Conservation (phyloP, 2,113 vertebrate species). For the Ochotona princeps region DNA sequence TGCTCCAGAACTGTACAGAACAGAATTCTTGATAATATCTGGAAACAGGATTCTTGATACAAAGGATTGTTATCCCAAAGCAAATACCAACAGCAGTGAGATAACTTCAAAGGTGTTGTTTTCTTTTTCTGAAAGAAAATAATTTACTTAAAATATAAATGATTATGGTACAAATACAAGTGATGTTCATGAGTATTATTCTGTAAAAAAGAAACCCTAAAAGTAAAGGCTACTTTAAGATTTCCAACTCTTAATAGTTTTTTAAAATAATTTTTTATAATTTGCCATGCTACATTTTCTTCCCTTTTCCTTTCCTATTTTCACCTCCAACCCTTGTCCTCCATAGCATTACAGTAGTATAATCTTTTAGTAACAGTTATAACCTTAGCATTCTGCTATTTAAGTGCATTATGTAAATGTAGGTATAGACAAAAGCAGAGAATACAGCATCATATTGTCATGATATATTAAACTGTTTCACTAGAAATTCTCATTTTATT, state of each 20-base stretch:
- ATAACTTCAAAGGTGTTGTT: background rate
- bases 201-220: background rate
- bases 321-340: too few species aligned
- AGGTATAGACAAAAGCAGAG: too few species aligned
- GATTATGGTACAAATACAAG: background rate
- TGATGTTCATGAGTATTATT: background rate
- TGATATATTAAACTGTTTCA: too few species aligned
- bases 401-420: too few species aligned
- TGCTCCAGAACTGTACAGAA: background rate
- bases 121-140: constrained; percentile 37
- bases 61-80: background rate
- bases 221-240: background rate
- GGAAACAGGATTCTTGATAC: background rate
- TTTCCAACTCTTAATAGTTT: background rate
- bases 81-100: background rate
- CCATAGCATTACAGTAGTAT: too few species aligned
- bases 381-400: too few species aligned
- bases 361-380: too few species aligned
- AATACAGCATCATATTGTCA: too few species aligned
- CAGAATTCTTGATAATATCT: background rate
- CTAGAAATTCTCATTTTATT: too few species aligned
- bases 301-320: too few species aligned
- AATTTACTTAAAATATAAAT: background rate
- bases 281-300: too few species aligned
- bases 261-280: too few species aligned